Evolutionary conservation across 2,113 vertebrate genomes (phyloP).

Genomic region (Notiomystis cincta): DNA sequence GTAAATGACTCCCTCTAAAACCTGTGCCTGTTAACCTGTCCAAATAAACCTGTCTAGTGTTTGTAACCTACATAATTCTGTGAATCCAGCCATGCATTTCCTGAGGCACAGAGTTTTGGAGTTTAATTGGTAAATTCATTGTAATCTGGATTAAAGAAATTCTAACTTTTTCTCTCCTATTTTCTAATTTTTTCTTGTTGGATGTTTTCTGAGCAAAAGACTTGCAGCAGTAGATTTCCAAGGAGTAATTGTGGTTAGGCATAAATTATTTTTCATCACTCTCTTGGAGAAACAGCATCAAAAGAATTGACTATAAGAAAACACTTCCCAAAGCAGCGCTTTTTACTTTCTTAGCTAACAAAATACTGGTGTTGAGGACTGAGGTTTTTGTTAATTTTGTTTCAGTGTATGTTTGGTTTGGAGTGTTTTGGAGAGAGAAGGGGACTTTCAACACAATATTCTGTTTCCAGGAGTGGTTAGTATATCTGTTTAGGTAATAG

Average conservation of each 20-base stretch:
- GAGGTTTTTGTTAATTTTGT: background rate
- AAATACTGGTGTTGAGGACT: background rate
- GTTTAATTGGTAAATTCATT: background rate
- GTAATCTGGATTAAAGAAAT: background rate
- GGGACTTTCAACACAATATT: background rate
- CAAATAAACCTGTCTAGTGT: background rate
- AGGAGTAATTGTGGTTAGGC: background rate
- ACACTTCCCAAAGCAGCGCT: background rate
- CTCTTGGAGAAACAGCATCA: background rate
- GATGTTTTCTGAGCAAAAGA: background rate
- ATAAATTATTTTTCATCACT: background rate
- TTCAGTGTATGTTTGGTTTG: background rate
- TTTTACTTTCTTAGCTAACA: background rate
- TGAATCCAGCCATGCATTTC: background rate
- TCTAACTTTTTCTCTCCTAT: fast-evolving
- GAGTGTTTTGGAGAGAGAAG: background rate
- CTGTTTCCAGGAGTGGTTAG: background rate
- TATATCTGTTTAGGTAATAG: background rate
- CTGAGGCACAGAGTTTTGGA: background rate
- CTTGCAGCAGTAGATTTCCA: background rate
- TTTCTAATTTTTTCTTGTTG: fast-evolving
- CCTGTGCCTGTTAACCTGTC: background rate
- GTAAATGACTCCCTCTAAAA: background rate
- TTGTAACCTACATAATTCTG: background rate
- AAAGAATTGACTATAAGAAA: background rate